phyloP scores from a whole-genome alignment of 1,140 invertebrate genomes.

The Riptortus pedestris region DNA sequence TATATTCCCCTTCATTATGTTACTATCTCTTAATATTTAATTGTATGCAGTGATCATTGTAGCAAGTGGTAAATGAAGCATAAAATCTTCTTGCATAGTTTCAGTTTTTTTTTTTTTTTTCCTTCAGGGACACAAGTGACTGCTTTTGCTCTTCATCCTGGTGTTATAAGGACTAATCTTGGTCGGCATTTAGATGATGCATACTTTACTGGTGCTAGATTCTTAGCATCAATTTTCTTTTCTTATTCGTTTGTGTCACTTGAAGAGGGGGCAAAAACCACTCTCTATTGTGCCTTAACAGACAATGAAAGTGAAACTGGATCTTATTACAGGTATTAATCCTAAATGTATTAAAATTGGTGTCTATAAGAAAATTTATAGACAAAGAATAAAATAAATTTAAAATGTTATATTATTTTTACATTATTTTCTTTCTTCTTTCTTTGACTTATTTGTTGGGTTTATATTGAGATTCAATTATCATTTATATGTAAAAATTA shows the following conservation, averaged over 20 bases:
- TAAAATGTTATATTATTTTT: too few species aligned
- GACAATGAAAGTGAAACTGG: constrained; percentile 59
- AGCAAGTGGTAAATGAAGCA: too few species aligned
- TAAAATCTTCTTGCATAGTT: too few species aligned
- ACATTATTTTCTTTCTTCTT: too few species aligned
- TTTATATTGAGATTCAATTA: too few species aligned
- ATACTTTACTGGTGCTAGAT: constrained; percentile 37
- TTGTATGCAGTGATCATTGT: too few species aligned
- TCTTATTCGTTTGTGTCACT: constrained; percentile 47
- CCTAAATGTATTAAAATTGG: neutral
- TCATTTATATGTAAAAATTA: too few species aligned
- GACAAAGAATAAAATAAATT: too few species aligned
- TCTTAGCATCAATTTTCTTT: constrained; percentile 32
- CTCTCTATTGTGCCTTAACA: constrained; percentile 53
- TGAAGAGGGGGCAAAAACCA: constrained; percentile 65
- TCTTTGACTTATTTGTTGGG: too few species aligned
- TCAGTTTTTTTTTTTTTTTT: neutral
- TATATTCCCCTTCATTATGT: too few species aligned
- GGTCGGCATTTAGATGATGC: constrained; percentile 52
- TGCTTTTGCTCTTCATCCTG: constrained; percentile 59
- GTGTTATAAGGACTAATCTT: constrained; percentile 61
- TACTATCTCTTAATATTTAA: too few species aligned
- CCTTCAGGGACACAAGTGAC: constrained; percentile 42
- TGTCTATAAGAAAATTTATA: neutral
- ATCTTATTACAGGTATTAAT: constrained; percentile 46